phyloP scores from a whole-genome alignment of 2,113 vertebrate genomes.

The Puffinus mauretanicus region DNA sequence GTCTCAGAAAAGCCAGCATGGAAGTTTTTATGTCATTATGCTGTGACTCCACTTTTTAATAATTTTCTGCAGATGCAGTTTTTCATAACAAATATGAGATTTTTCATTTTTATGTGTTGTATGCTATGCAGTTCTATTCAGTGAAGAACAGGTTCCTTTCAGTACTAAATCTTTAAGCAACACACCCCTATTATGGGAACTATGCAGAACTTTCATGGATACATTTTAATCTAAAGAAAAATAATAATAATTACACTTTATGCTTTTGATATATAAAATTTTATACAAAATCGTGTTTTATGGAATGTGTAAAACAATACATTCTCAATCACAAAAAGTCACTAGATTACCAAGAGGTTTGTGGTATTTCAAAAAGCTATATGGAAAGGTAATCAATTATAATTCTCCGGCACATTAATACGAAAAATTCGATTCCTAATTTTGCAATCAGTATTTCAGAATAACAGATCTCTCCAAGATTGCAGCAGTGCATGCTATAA shows the following conservation, averaged over 20 bases:
- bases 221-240: not conserved
- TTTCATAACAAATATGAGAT: not conserved
- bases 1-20: constrained; percentile 53
- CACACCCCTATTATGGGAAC: not conserved
- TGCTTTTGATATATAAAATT: not conserved
- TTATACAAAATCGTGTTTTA: not conserved
- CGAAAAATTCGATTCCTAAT: not conserved
- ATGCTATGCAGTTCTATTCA: not conserved
- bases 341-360: not conserved
- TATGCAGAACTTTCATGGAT: not conserved
- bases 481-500: not conserved
- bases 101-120: constrained; percentile 17
- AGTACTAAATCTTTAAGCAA: not conserved
- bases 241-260: not conserved
- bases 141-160: not conserved
- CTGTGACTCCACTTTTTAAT: constrained; percentile 15
- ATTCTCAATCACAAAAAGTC: not conserved
- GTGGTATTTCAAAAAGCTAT: not conserved
- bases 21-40: constrained; percentile 57
- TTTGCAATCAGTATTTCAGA: not conserved
- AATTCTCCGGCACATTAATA: not conserved
- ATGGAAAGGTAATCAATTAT: not conserved
- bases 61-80: constrained; percentile 38
- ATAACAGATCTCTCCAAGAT: not conserved
- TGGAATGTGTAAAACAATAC: not conserved